These are phyloP conservation scores for Euplagia quadripunctaria DNA, from an alignment of 2,888 invertebrate genomes.

Conservation along the genomic window DNA sequence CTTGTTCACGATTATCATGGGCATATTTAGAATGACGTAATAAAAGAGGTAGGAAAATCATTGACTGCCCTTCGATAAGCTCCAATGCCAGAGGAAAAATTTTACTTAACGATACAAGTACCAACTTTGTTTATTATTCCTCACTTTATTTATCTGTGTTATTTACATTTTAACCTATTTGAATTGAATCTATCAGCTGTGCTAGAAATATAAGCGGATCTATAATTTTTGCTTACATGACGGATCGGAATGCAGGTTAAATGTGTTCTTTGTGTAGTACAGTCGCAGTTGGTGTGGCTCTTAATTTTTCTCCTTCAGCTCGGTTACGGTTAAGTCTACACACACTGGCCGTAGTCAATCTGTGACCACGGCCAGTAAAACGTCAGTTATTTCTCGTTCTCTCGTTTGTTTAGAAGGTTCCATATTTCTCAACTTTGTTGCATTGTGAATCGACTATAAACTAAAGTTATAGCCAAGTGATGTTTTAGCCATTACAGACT, in stretches of 20 bases:
- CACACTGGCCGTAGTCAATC: neutral
- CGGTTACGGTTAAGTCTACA: neutral
- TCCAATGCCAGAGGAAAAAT: conserved; percentile 29
- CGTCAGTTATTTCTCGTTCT: neutral
- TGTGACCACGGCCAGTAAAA: neutral
- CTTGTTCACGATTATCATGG: neutral
- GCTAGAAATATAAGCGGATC: neutral
- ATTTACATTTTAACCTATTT: neutral
- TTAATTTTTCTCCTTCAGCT: neutral
- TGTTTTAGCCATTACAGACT: neutral
- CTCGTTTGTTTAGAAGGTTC: neutral
- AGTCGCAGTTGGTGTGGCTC: neutral
- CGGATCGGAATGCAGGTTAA: neutral
- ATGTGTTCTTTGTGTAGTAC: neutral
- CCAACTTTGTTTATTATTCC: neutral
- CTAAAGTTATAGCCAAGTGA: neutral
- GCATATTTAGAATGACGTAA: conserved; percentile 10
- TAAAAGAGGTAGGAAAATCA: conserved; percentile 18
- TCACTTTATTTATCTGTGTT: conserved; percentile 3
- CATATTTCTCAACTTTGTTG: neutral
- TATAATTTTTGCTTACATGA: neutral
- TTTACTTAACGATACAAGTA: conserved; percentile 1
- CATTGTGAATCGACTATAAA: neutral
- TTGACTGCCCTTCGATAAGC: conserved; percentile 27
- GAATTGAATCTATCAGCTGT: neutral